Evolutionary conservation across 2,797 vertebrate genomes (phyloP), one percentile per base, ranked within the genome.

Genomic region (Takifugu ocellatus): DNA sequence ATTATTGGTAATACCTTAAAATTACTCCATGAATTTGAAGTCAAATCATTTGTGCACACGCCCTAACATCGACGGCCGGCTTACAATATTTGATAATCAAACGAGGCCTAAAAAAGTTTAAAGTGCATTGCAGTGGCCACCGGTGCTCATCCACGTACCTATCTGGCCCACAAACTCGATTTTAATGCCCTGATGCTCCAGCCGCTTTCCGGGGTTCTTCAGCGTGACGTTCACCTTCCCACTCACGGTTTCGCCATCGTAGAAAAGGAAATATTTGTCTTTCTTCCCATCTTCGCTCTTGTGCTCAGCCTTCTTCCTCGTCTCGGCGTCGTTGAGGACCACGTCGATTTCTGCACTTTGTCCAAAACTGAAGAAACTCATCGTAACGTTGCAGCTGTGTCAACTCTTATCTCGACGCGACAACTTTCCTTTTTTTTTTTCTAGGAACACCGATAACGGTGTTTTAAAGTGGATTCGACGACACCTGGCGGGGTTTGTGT

Each of bases 161-260:
- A 99, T 99, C 78, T 97, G 97, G 6, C 97, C 95, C 12, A 99
- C 95, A 87, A 98, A 98, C 53, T 98, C 97, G 55, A 99, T 93
- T 76, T 99, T 99, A 90, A 99, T 95, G 49, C 97, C 97, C 52
- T 96, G 94, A 83, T 99, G 97, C 82, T 99, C 96, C 67, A 99
- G 92, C 63, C 93, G 92, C 87, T 96, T 95, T 31, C 95, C 96
- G 5, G 94, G 96, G 76, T 92, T 95, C 89, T 96, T 96, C 61
- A 99, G 93, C 0, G 93, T 94, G 44, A 99, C 93, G 42, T 92
- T 95, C 73, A 96, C 94, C 89, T 96, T 92, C 1, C 97, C 97
- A 33, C 93, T 94, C 16, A 99, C 96, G 0, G 96, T 99, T 75
- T 99, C 97, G 0, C 97, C 97, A 1, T 99, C 97, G 26, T 95